Conservation (phyloP, 2,888 invertebrate genomes). For the Kryphioiulus occultus region DNA sequence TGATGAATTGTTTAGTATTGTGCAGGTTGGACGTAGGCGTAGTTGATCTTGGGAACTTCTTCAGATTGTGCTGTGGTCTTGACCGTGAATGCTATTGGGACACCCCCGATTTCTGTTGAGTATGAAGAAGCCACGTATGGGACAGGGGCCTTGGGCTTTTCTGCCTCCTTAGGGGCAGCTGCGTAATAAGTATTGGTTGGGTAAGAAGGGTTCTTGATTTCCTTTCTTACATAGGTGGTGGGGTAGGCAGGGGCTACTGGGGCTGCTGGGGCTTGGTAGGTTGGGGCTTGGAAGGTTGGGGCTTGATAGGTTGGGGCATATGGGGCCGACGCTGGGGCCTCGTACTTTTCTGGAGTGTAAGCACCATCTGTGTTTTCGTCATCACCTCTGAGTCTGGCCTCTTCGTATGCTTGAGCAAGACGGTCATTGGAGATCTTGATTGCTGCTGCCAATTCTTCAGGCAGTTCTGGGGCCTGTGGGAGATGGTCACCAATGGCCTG, state of each 20-base stretch:
- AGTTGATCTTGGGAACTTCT: neutral
- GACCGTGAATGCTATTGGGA: neutral
- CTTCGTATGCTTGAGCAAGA: slow-evolving; percentile 38
- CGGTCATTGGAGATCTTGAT: slow-evolving; percentile 30
- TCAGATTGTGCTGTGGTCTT: neutral
- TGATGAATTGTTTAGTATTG: neutral
- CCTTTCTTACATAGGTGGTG: neutral
- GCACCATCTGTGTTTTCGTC: neutral
- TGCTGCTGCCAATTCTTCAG: slow-evolving; percentile 42
- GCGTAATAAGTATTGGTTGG: slow-evolving; percentile 1
- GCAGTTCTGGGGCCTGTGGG: slow-evolving; percentile 42
- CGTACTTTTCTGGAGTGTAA: slow-evolving; percentile 27
- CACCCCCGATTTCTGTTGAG: slow-evolving; percentile 41
- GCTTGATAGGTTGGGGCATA: neutral
- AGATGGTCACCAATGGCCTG: slow-evolving; percentile 72
- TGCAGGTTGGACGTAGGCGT: neutral
- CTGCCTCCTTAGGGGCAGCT: neutral
- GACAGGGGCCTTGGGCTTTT: slow-evolving; percentile 35
- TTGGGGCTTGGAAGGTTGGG: neutral
- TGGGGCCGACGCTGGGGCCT: slow-evolving; percentile 8
- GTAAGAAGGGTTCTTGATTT: neutral
- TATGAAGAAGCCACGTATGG: slow-evolving; percentile 20
- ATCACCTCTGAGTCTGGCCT: slow-evolving; percentile 41
- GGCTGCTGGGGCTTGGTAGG: slow-evolving; percentile 1
- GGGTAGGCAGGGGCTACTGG: neutral